phyloP scores from a whole-genome alignment of 1,140 invertebrate species.

The Zaprionus davidi region DNA sequence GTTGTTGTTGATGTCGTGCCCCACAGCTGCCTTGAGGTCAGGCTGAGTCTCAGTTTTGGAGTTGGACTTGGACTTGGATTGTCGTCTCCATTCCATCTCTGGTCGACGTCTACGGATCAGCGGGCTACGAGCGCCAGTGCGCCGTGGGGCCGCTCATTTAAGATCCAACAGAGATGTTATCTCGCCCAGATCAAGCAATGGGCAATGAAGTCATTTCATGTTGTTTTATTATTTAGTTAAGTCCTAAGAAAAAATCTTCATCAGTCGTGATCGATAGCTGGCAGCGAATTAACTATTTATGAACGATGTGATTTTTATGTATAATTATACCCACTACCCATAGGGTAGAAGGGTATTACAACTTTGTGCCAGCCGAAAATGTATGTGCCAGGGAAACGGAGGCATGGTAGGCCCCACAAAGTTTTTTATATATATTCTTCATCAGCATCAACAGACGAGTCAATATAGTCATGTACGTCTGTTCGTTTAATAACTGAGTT shows the following conservation, averaged over 20 bases:
- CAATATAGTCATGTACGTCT: too few species aligned
- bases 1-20: slow-evolving; percentile 51
- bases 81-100: slow-evolving; percentile 2
- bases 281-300: background rate
- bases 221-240: slow-evolving; percentile 10
- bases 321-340: too few species aligned
- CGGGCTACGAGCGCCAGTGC: slow-evolving; percentile 16
- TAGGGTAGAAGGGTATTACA: too few species aligned
- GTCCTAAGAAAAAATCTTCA: background rate
- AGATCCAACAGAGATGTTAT: slow-evolving; percentile 59
- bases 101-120: slow-evolving; percentile 1
- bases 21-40: slow-evolving; percentile 61
- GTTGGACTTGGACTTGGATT: slow-evolving; percentile 21
- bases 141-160: slow-evolving; percentile 43
- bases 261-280: background rate
- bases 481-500: background rate
- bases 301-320: too few species aligned
- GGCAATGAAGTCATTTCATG: slow-evolving; percentile 64
- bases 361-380: too few species aligned
- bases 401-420: too few species aligned
- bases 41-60: slow-evolving; percentile 27
- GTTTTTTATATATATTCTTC: too few species aligned
- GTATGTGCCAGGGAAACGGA: too few species aligned
- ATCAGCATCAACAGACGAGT: too few species aligned
- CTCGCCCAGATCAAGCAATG: slow-evolving; percentile 41